phyloP scores from a whole-genome alignment of 2,113 vertebrate species.

The Prietella phreatophila region DNA sequence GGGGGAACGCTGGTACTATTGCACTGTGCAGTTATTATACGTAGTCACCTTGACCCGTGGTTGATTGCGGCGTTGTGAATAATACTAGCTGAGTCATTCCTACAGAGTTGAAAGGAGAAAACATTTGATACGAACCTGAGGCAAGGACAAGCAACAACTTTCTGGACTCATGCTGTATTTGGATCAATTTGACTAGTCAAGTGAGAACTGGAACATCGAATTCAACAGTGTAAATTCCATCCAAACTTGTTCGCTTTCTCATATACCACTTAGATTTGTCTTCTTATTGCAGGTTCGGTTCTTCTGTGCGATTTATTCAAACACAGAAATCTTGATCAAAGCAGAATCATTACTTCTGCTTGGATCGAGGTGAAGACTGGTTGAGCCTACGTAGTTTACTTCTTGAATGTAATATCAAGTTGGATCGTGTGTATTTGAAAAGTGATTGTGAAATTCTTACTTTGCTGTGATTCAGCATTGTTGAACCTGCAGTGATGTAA shows the following conservation, averaged over 20 bases:
- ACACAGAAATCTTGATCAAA: not conserved
- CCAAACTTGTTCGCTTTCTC: not conserved
- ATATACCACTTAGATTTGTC: not conserved
- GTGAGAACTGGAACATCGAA: constrained; percentile 65
- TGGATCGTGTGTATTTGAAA: not conserved
- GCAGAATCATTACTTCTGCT: not conserved
- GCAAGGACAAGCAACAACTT: not conserved
- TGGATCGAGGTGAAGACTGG: no score
- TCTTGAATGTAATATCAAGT: no score
- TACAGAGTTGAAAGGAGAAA: not conserved
- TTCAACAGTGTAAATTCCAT: constrained; percentile 35
- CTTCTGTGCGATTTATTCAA: not conserved
- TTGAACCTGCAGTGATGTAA: constrained; percentile 32
- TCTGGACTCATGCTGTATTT: constrained; percentile 39
- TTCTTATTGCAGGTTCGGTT: not conserved
- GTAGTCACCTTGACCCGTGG: not conserved
- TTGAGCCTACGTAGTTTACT: not conserved
- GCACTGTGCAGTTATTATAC: not conserved
- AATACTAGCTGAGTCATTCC: constrained; percentile 26
- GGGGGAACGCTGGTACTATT: no score
- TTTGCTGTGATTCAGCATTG: not conserved
- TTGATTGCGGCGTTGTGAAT: not conserved
- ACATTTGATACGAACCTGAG: not conserved
- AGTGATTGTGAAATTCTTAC: not conserved
- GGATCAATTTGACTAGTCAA: constrained; percentile 63